Evolutionary conservation across 2,797 vertebrate genomes (phyloP), one percentile per base, ranked within the genome.

Genomic region (Florisuga fusca): DNA sequence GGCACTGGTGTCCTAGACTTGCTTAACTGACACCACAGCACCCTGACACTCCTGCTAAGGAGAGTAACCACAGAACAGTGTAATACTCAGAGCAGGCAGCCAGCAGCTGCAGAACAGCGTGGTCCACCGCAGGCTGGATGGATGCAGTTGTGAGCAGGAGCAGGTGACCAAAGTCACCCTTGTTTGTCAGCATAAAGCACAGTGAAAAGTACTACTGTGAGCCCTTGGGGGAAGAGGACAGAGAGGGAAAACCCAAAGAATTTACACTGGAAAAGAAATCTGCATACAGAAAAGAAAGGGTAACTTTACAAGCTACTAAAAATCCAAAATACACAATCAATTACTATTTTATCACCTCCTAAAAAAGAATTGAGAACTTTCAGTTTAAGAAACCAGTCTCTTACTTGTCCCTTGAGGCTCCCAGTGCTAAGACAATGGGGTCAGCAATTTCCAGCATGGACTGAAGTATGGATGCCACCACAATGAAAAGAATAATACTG

Each of bases 391-490:
- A 91, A 76, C 4, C 19, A 59, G 62, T 69, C 63, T 88, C 98
- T 98, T 98, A 99, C 99, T 99, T 99, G 98, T 99, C 99, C 98
- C 99, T 98, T 87, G 99, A 99, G 55, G 99, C 99, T 94, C 99
- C 99, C 90, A 99, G 87, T 4, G 99, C 99, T 97, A 99, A 96
- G 69, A 99, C 99, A 92, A 99, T 99, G 75, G 99, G 99, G 96
- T 99, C 99, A 50, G 99, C 99, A 22, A 99, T 99, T 97, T 99
- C 99, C 97, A 99, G 95, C 99, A 99, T 99, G 53, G 99, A 99
- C 98, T 99, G 99, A 53, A 99, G 98, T 90, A 99, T 99, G 86
- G 99, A 99, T 45, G 99, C 99, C 43, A 99, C 99, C 41, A 99
- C 99, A 48, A 99, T 99, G 97, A 99, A 99, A 93, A 99, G 99